Evolutionary conservation across 2,113 vertebrate species (phyloP).

Genomic region (Amphiprion percula): DNA sequence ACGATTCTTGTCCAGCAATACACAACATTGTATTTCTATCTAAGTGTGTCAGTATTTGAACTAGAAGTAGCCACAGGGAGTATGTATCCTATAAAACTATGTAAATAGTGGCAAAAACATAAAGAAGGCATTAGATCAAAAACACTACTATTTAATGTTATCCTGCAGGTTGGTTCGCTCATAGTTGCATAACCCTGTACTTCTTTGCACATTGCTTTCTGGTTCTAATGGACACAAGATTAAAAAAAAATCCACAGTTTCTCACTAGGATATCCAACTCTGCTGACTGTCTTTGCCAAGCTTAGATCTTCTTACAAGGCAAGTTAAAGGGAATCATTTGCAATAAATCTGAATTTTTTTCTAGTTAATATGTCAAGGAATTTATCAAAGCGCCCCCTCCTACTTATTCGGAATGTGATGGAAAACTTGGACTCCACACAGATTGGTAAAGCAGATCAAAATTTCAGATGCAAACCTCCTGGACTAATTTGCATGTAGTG

Average conservation of each 20-base stretch:
- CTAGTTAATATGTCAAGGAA: slow-evolving; percentile 57
- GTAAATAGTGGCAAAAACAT: slow-evolving; percentile 1
- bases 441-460: slow-evolving; percentile 72
- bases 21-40: not conserved
- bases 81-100: not conserved
- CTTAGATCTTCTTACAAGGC: slow-evolving; percentile 51
- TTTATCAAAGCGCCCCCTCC: slow-evolving; percentile 54
- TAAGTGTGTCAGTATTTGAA: not conserved
- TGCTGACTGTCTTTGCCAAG: slow-evolving; percentile 45
- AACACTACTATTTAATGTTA: not conserved
- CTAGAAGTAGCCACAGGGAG: not conserved
- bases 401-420: slow-evolving; percentile 55
- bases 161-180: not conserved
- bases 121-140: not conserved
- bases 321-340: slow-evolving; percentile 62
- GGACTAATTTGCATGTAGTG: slow-evolving; percentile 68
- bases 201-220: slow-evolving; percentile 10
- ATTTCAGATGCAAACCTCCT: slow-evolving; percentile 66
- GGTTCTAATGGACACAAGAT: slow-evolving; percentile 1
- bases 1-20: not conserved
- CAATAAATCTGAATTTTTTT: slow-evolving; percentile 54
- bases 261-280: slow-evolving; percentile 34
- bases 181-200: not conserved
- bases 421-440: slow-evolving; percentile 58
- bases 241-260: slow-evolving; percentile 19